These are phyloP conservation scores for Smutsia gigantea DNA, from an alignment of 2,797 vertebrate species.

Conservation along the genomic window DNA sequence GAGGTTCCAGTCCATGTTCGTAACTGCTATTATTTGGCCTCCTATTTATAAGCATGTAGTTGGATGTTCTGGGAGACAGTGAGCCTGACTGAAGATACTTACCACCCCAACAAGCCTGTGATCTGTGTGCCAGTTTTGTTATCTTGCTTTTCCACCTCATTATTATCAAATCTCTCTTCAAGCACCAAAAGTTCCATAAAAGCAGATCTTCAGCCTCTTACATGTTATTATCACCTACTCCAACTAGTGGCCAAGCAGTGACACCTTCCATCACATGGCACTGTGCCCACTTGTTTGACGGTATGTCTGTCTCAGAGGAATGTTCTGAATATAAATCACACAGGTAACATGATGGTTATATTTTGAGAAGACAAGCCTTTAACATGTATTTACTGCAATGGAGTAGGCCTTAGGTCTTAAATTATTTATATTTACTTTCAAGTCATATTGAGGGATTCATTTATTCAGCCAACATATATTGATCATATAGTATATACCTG, in stretches of 20 bases:
- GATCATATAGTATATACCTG: background rate
- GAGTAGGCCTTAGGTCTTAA: background rate
- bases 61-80: background rate
- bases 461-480: background rate
- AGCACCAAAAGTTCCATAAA: background rate
- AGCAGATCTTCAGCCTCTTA: background rate
- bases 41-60: background rate
- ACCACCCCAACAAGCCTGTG: background rate
- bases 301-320: background rate
- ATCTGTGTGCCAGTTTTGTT: background rate
- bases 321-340: background rate
- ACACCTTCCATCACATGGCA: background rate
- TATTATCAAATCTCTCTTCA: conserved; percentile 2
- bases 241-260: background rate
- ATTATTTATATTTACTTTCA: conserved; percentile 11
- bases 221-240: background rate
- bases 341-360: background rate
- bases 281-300: background rate
- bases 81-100: background rate
- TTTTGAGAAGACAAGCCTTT: conserved; percentile 35
- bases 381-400: background rate
- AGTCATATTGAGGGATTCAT: conserved; percentile 27
- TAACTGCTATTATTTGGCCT: background rate
- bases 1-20: background rate
- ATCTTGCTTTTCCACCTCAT: background rate